phyloP scores from a whole-genome alignment of 2,888 invertebrate genomes.

The Rhagonycha lutea region DNA sequence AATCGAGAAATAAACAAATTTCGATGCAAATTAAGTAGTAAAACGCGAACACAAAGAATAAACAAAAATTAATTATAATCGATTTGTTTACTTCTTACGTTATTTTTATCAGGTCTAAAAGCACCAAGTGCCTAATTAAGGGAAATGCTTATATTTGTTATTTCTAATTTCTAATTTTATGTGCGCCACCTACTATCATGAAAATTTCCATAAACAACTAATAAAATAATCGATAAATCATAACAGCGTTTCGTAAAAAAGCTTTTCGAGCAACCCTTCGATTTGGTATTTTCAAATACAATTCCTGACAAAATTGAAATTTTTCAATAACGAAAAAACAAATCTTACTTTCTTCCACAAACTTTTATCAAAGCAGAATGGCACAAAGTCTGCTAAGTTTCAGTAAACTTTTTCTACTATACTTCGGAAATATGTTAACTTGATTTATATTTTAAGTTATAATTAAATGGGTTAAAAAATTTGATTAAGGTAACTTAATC shows the following conservation, averaged over 20 bases:
- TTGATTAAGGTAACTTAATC: background rate
- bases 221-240: constrained; percentile 7
- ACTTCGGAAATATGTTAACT: background rate
- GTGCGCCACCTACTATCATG: background rate
- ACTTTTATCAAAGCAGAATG: constrained; percentile 10
- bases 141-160: background rate
- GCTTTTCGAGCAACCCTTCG: background rate
- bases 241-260: background rate
- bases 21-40: background rate
- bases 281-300: constrained; percentile 9
- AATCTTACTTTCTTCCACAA: constrained; percentile 6
- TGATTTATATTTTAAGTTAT: background rate
- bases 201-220: background rate
- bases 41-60: background rate
- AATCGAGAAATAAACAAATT: background rate
- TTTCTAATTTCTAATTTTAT: background rate
- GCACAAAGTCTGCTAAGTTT: background rate
- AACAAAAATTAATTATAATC: constrained; percentile 1
- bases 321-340: constrained; percentile 13
- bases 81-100: constrained; percentile 1
- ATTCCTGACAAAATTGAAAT: constrained; percentile 11
- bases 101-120: background rate
- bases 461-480: background rate
- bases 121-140: background rate
- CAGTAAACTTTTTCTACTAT: background rate